These are phyloP conservation scores for Acholoe squamosa DNA, from an alignment of 2,888 invertebrate species.

Conservation along the genomic window DNA sequence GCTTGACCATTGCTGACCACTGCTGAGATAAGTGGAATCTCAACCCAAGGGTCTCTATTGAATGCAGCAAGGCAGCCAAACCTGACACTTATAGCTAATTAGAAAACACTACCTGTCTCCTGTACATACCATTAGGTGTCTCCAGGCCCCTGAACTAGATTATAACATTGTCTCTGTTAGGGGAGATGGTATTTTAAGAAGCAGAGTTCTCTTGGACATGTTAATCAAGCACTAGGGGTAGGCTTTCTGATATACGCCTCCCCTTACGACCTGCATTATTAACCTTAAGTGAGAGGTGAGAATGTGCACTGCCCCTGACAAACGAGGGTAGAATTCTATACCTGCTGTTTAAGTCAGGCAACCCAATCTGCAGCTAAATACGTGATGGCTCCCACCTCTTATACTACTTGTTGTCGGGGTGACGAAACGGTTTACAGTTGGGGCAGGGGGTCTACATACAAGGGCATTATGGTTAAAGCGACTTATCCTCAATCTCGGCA, in stretches of 20 bases:
- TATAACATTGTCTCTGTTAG: neutral
- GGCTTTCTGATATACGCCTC: neutral
- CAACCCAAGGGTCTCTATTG: neutral
- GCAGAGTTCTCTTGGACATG: neutral
- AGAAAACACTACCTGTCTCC: neutral
- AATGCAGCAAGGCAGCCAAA: neutral
- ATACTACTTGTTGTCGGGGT: too few relatives aligned
- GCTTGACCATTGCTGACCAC: conserved; percentile 32
- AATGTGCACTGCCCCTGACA: too few relatives aligned
- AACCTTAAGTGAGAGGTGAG: too few relatives aligned
- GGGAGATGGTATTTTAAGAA: neutral
- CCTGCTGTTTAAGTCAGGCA: too few relatives aligned
- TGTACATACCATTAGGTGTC: neutral
- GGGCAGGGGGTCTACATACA: neutral
- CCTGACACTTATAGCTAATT: neutral
- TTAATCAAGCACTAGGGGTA: neutral
- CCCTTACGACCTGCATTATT: too few relatives aligned
- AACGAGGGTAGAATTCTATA: too few relatives aligned
- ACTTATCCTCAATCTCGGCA: too few relatives aligned
- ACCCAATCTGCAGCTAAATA: too few relatives aligned
- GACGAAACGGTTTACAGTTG: too few relatives aligned
- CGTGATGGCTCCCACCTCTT: too few relatives aligned
- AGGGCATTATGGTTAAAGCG: neutral
- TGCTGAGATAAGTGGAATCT: conserved; percentile 25
- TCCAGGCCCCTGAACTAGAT: neutral